Evolutionary conservation across 2,888 invertebrate genomes (phyloP), one percentile per base, ranked within the genome.

Genomic region (Suillia variegata): DNA sequence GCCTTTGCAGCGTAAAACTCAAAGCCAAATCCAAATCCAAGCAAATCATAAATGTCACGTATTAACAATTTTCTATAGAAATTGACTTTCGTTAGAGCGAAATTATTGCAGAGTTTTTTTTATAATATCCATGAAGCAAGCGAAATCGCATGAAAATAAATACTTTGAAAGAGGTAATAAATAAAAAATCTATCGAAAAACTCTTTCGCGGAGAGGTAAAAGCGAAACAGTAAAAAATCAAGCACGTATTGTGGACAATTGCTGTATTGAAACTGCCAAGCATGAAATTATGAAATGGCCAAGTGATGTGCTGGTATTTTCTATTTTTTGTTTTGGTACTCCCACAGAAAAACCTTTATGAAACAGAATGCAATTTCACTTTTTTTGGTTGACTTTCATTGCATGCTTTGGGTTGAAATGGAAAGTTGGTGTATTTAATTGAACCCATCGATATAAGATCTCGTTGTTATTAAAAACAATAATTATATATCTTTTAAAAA

Each of bases 1-100:
- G 38, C 38, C 38, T n/a, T n/a, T 38, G 38, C n/a, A 31, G 38
- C 10, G n/a, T 38, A 13, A n/a, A 5, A 13, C 12, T 4, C 4
- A 13, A 38, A 38, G n/a, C 15, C 3, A 26, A 26, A 38, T 38
- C 12, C 6, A 38, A 38, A 38, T n/a, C 15, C 38, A n/a, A n/a
- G n/a, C n/a, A n/a, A n/a, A n/a, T n/a, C n/a, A n/a, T 38, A 38
- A 38, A 38, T 38, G 38, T 38, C 38, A 38, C 38, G 38, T 38
- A 38, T 4, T 4, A n/a, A n/a, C 15, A 38, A 38, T 38, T n/a
- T 26, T 38, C 38, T 10, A 4, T 38, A 8, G 3, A 4, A 5
- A 38, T 38, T 38, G 38, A 10, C 38, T 26, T 26, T 26, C 26
- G 6, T 6, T 6, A 26, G 26, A 38, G 38, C 4, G 38, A 38